Base-by-base conservation (phyloP, 2,113 vertebrate species). In the Malurus elegans region DNA sequence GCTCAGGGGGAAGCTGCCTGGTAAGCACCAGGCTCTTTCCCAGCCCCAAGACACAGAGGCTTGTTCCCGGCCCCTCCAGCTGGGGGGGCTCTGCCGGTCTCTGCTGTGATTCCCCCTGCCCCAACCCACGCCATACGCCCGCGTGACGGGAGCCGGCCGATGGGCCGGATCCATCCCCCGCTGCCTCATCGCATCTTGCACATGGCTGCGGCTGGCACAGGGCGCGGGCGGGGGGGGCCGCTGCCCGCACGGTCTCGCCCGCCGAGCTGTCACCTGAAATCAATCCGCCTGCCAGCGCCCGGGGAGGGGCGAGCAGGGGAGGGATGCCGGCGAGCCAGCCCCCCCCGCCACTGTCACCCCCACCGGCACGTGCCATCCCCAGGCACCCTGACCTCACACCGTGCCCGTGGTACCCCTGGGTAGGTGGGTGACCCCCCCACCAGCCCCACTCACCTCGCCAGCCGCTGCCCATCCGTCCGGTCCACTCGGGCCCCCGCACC, bases 211-310 rank as follows among this genome's bases (percentile, higher is more conserved):
- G 95, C 88, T 87, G 95, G 95, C 95, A 91, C 76, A 4, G 80
- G 80, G 84, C 8, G 8, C 15, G 4, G 75, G 66, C 26, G 1
- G 54, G 32, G 73, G 87, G 62, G 5, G n/a, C 8, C 12, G 4
- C 91, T 84, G 85, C 95, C 95, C 58, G 36, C 91, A 92, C 47
- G 79, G 87, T 85, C 90, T 88, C 26, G 70, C 92, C 79, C 4
- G 87, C 87, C 45, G 73, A 96, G 88, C 93, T 93, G 88, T 96
- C 95, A 96, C 93, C 95, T 93, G 95, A 93, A 95, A 95, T 95
- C 91, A 95, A 93, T 92, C 93, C 2, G 60, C 86, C 78, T 73
- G 88, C 93, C 91, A 87, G 88, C 0, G 12, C 78, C 60, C 3
- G 1, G 44, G 62, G 60, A 58, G 87, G 79, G 71, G n/a, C 4